Conservation (phyloP, 2,888 invertebrate genomes). For the Hemicrepidius hirtus region DNA sequence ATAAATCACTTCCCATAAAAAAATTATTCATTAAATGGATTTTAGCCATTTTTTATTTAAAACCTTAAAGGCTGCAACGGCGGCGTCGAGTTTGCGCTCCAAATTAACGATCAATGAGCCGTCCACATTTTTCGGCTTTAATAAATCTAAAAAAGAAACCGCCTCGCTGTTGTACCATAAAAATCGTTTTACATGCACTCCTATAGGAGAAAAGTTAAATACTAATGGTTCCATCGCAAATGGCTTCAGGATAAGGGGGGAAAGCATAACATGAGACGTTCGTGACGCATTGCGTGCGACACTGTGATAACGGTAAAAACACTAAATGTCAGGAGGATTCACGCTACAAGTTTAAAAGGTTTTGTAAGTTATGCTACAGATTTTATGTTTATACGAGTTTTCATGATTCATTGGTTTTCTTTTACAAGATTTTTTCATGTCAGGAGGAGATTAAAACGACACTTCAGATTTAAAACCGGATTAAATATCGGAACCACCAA, state of each 20-base stretch:
- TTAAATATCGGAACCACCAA: no score
- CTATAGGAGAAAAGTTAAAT: conserved; percentile 13
- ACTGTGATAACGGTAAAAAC: conserved; percentile 46
- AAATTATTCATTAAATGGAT: conserved; percentile 18
- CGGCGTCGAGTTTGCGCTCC: background rate
- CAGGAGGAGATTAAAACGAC: no score
- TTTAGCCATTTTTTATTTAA: background rate
- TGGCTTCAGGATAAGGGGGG: conserved; percentile 2
- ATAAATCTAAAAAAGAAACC: conserved; percentile 3
- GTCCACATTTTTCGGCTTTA: conserved; percentile 7
- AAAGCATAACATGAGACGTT: conserved; percentile 14
- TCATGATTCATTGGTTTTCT: conserved; percentile 1
- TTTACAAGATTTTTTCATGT: background rate
- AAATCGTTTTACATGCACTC: background rate
- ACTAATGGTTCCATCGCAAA: conserved; percentile 9
- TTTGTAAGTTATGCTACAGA: conserved; percentile 37
- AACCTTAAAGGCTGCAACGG: background rate
- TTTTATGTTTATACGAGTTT: conserved; percentile 17
- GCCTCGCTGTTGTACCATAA: background rate
- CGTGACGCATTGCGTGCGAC: conserved; percentile 45
- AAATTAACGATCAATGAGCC: conserved; percentile 19
- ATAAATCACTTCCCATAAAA: conserved; percentile 8
- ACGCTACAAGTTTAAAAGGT: conserved; percentile 45
- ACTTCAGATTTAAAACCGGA: no score
- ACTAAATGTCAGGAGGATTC: conserved; percentile 47